These are phyloP conservation scores for Syrrhaptes paradoxus DNA, from an alignment of 2,113 vertebrate species.

Conservation along the genomic window DNA sequence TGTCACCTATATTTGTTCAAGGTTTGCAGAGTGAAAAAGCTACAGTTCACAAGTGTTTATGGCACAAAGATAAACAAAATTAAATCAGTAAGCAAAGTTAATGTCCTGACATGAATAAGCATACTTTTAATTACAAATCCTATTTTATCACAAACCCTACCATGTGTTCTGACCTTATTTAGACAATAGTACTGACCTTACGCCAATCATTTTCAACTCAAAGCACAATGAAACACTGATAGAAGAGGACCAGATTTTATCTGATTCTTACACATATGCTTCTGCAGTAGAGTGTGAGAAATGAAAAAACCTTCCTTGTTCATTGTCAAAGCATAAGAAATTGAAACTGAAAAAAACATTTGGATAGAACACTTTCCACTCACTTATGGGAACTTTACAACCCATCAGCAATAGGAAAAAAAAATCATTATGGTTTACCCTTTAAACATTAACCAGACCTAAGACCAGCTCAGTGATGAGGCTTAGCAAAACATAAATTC, in stretches of 20 bases:
- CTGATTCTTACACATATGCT: background rate
- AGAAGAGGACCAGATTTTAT: background rate
- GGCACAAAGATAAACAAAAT: background rate
- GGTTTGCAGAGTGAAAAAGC: background rate
- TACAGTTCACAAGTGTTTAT: background rate
- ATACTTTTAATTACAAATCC: background rate
- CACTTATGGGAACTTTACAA: background rate
- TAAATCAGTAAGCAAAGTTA: background rate
- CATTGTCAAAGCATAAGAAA: background rate
- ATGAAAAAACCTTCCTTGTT: background rate
- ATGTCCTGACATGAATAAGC: background rate
- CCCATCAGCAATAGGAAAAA: background rate
- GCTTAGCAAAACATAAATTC: background rate
- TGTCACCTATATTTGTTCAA: background rate
- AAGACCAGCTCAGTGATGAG: background rate
- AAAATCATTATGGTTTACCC: background rate
- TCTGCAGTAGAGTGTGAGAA: background rate
- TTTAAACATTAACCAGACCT: background rate
- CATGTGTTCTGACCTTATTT: background rate
- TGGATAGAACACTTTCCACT: background rate
- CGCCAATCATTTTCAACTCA: background rate
- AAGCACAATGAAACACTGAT: background rate
- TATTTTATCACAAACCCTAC: background rate
- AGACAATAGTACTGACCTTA: background rate
- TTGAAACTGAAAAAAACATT: background rate